Conservation (phyloP, 92 coral and sea anemone species). For the Umimayanthus kanabou region DNA sequence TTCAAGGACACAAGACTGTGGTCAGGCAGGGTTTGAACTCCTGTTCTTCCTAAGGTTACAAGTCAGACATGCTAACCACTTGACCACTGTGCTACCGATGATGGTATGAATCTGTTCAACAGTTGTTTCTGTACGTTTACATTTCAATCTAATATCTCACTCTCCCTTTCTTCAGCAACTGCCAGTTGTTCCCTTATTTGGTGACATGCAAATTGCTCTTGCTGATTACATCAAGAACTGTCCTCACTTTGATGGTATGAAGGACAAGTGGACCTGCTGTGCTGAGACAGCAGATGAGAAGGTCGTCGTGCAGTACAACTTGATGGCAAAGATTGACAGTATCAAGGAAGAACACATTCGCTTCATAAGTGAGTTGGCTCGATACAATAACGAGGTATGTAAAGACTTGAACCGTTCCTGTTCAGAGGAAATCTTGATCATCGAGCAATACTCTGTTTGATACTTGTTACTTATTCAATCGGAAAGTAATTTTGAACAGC, state of each 20-base stretch:
- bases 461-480: no score
- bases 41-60: no score
- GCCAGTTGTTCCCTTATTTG: constrained; percentile 97
- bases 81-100: no score
- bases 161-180: constrained; percentile 72
- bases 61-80: no score
- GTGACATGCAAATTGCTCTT: constrained; percentile 95
- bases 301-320: constrained; percentile 80
- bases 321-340: constrained; percentile 87
- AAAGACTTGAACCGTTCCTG: not conserved
- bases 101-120: not conserved
- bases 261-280: constrained; percentile 91
- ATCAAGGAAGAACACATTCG: constrained; percentile 96
- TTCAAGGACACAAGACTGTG: no score
- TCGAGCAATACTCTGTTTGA: no score
- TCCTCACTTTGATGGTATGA: constrained; percentile 87
- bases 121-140: not conserved
- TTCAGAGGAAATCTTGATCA: not conserved
- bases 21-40: no score
- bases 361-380: constrained; percentile 94
- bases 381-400: constrained; percentile 93
- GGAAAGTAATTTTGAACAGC: no score
- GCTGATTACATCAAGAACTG: constrained; percentile 96
- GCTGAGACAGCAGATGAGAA: constrained; percentile 94
- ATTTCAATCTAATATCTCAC: not conserved